phyloP scores from a whole-genome alignment of 2,888 invertebrate genomes.

The Plemyria rubiginata region DNA sequence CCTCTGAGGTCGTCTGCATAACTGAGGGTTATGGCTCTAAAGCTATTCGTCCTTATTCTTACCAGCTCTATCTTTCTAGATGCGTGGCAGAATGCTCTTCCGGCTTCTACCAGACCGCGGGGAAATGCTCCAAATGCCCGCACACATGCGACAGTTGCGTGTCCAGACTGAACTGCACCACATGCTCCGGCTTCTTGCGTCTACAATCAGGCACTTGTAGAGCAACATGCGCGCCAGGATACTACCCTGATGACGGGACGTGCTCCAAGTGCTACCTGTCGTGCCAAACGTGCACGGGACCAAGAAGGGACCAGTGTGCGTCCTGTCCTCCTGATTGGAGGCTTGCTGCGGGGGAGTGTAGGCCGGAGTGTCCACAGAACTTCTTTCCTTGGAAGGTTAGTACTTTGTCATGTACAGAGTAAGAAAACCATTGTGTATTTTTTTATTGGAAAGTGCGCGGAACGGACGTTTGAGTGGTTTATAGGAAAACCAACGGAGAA shows the following conservation, averaged over 20 bases:
- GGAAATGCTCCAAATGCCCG: slow-evolving; percentile 90
- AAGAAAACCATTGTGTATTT: no score
- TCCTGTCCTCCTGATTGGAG: slow-evolving; percentile 92
- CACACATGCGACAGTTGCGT: slow-evolving; percentile 92
- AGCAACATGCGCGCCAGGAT: slow-evolving; percentile 91
- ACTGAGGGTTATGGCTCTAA: no score
- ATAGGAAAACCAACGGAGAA: no score
- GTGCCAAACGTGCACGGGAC: slow-evolving; percentile 93
- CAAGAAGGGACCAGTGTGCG: slow-evolving; percentile 93
- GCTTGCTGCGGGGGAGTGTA: slow-evolving; percentile 92
- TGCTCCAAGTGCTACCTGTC: slow-evolving; percentile 93
- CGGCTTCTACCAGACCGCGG: slow-evolving; percentile 90
- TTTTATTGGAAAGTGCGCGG: no score
- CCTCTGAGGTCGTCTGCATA: no score
- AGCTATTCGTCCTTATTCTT: no score
- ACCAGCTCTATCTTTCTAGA: slow-evolving; percentile 25
- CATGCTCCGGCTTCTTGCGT: slow-evolving; percentile 90
- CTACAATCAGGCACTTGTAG: slow-evolving; percentile 93
- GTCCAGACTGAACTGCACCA: slow-evolving; percentile 91
- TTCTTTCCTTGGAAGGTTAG: slow-evolving; percentile 93
- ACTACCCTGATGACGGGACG: slow-evolving; percentile 93
- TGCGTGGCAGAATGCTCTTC: slow-evolving; percentile 91
- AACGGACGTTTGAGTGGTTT: no score
- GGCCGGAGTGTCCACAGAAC: slow-evolving; percentile 93
- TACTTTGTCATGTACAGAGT: background rate